phyloP scores from a whole-genome alignment of 1,140 invertebrate species.

The Drosophila yakuba region DNA sequence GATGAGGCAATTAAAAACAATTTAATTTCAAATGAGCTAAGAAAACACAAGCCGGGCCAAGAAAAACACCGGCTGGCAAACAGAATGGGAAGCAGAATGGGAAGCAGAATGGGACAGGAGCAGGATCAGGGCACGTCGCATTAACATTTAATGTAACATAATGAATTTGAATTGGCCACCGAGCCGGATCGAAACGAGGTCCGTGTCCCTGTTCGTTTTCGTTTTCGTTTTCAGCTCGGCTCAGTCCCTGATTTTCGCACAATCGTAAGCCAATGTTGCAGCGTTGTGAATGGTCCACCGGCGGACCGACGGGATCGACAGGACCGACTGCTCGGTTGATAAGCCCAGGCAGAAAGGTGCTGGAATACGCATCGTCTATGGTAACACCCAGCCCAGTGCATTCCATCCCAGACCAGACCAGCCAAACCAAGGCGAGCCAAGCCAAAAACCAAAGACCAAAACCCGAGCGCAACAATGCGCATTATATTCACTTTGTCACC shows the following conservation, averaged over 20 bases:
- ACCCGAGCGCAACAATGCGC: constrained; percentile 66
- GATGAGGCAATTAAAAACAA: constrained; percentile 75
- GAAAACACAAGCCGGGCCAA: constrained; percentile 52
- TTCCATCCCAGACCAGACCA: too few relatives aligned
- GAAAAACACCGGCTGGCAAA: constrained; percentile 4
- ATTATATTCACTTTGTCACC: constrained; percentile 84
- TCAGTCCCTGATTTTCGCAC: constrained; percentile 77
- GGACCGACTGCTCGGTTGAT: constrained; percentile 32
- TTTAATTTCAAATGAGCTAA: constrained; percentile 80
- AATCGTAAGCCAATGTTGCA: constrained; percentile 81
- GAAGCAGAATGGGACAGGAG: background rate
- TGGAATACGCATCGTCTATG: background rate
- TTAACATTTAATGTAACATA: constrained; percentile 80
- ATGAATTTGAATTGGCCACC: constrained; percentile 72
- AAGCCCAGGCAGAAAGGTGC: constrained; percentile 68
- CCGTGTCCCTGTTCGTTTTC: background rate
- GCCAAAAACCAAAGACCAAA: constrained; percentile 1
- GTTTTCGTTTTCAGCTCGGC: background rate
- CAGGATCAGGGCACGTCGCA: constrained; percentile 28
- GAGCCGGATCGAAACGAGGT: constrained; percentile 40
- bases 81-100: background rate
- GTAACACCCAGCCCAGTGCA: too few relatives aligned
- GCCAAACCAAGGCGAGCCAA: background rate
- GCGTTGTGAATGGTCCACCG: constrained; percentile 62
- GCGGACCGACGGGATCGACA: constrained; percentile 7